A percentile compares a stretch with the other conserved stretches of the same genome.
Conservation (phyloP, 2,888 invertebrate genomes). For the Palloptera scutellata region DNA sequence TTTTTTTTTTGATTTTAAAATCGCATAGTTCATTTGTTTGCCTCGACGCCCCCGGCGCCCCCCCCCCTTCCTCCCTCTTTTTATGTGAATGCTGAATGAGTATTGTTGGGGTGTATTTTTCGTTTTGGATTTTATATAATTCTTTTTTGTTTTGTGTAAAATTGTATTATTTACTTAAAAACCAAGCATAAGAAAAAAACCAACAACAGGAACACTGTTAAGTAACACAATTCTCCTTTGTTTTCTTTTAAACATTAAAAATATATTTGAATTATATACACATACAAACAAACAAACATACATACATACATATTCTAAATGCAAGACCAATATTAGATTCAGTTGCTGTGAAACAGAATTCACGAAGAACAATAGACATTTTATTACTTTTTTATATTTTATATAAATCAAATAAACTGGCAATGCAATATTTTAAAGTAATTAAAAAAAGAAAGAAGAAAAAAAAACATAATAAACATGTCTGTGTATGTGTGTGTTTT, state of each 20-base stretch:
- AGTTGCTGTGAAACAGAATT: neutral
- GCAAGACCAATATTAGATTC: conserved; percentile 1
- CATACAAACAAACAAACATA: too few species aligned
- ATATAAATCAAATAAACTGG: conserved; percentile 16
- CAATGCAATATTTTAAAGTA: conserved; percentile 34
- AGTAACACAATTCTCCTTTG: neutral
- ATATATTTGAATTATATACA: neutral
- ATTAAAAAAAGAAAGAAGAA: neutral
- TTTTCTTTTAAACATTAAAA: neutral
- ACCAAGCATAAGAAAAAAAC: neutral
- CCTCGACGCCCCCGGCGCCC: too few species aligned
- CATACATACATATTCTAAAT: neutral
- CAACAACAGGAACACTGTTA: neutral
- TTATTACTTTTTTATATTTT: conserved; percentile 5
- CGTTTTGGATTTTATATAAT: neutral
- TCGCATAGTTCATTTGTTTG: neutral
- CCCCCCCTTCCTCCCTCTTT: too few species aligned
- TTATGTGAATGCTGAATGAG: too few species aligned
- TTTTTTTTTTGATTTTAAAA: neutral
- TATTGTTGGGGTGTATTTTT: too few species aligned
- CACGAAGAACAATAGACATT: neutral
- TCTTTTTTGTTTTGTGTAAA: conserved; percentile 2
- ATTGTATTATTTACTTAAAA: conserved; percentile 7
- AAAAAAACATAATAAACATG: neutral
- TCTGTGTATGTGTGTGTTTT: too few species aligned